These are phyloP conservation scores for Cichladusa arquata DNA, from an alignment of 2,113 vertebrate species.

Conservation along the genomic window DNA sequence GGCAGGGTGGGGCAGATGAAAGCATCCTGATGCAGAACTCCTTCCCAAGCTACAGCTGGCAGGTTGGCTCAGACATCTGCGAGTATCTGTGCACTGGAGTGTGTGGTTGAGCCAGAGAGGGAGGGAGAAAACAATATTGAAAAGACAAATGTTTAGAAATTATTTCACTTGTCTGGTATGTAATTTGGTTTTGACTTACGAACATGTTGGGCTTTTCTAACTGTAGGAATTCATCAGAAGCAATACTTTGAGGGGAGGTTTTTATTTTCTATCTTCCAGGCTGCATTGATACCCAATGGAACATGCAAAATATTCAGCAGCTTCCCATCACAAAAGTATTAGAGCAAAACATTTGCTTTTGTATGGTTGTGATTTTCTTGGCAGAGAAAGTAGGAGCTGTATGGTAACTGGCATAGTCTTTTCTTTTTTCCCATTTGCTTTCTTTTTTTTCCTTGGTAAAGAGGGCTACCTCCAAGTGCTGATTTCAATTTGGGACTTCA, in stretches of 20 bases:
- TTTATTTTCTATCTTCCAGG: background rate
- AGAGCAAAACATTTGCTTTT: conserved; percentile 19
- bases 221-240: background rate
- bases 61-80: background rate
- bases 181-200: conserved; percentile 9
- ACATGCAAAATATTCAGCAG: conserved; percentile 4
- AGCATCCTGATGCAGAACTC: conserved; percentile 26
- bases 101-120: background rate
- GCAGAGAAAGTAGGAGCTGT: background rate
- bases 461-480: background rate
- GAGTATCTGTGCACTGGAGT: background rate
- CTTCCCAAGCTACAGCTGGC: conserved; percentile 19
- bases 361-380: background rate
- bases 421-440: background rate
- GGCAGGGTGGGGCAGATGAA: conserved; percentile 46
- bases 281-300: background rate
- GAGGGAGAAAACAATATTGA: background rate
- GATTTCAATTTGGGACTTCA: background rate
- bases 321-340: background rate
- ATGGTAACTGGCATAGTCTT: background rate
- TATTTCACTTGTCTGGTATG: conserved; percentile 43
- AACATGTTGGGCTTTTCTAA: background rate
- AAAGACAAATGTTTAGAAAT: conserved; percentile 4
- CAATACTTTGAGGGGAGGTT: background rate
- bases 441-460: background rate